These are phyloP conservation scores for Benitochromis conjunctus DNA, from an alignment of 2,113 vertebrate genomes.

Conservation along the genomic window DNA sequence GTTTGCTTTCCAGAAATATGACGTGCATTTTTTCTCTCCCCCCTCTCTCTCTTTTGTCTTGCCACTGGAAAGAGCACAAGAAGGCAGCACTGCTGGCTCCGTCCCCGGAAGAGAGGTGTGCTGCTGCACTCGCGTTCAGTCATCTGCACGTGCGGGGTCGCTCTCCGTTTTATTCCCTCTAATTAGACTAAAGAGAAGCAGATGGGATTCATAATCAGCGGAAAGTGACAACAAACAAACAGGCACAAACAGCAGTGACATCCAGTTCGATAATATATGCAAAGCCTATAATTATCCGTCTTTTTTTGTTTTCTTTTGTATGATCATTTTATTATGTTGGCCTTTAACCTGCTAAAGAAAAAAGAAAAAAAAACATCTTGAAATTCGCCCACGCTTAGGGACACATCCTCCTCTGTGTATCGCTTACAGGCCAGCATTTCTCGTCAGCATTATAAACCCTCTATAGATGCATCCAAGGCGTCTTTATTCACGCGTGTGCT, in stretches of 20 bases:
- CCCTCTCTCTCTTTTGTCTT: not conserved
- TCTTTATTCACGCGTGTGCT: not conserved
- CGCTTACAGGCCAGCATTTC: not conserved
- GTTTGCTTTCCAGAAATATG: constrained; percentile 50
- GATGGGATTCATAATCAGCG: not conserved
- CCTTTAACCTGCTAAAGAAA: not conserved
- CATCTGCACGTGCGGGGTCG: not conserved
- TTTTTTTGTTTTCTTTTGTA: not conserved
- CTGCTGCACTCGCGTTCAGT: not conserved
- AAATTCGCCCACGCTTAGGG: not conserved
- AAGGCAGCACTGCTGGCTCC: constrained; percentile 36
- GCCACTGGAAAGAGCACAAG: constrained; percentile 33
- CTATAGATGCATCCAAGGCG: not conserved
- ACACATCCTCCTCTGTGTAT: not conserved
- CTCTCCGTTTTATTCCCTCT: not conserved
- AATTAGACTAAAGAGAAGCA: constrained; percentile 1
- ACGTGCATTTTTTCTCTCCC: not conserved
- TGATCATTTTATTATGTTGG: not conserved
- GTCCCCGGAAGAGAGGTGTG: constrained; percentile 51
- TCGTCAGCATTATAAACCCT: not conserved
- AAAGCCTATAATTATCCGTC: not conserved
- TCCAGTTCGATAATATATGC: not conserved
- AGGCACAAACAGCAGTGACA: not conserved
- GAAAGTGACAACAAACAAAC: not conserved
- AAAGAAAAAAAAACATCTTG: not conserved